Evolutionary conservation across 1,140 invertebrate genomes (phyloP).

Genomic region (Nautilus pompilius): DNA sequence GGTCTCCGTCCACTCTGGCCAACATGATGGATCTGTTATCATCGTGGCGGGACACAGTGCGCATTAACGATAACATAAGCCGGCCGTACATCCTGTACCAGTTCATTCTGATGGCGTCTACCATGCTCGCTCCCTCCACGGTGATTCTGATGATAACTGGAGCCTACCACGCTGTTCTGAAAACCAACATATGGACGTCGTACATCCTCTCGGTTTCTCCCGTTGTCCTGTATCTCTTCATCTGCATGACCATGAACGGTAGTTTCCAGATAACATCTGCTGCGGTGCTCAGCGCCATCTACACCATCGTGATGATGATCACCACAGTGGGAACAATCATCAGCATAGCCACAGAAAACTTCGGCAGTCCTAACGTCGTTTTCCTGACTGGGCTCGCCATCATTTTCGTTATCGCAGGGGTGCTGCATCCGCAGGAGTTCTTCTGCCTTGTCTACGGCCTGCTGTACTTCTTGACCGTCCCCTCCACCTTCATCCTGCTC

Average conservation of each 20-base stretch:
- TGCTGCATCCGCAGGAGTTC: conserved; percentile 98
- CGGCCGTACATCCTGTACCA: conserved; percentile 61
- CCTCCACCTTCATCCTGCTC: conserved; percentile 95
- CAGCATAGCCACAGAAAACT: conserved; percentile 46
- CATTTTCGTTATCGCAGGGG: conserved; percentile 93
- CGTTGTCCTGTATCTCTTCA: conserved; percentile 66
- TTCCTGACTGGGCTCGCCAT: conserved; percentile 38
- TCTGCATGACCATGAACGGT: conserved; percentile 91
- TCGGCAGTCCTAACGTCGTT: conserved; percentile 45
- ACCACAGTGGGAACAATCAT: conserved; percentile 50
- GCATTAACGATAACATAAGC: conserved; percentile 65
- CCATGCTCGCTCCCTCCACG: conserved; percentile 84
- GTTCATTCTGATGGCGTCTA: conserved; percentile 79
- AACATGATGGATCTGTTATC: conserved; percentile 66
- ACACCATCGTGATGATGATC: conserved; percentile 52
- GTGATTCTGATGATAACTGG: conserved; percentile 97
- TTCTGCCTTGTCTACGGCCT: conserved; percentile 92
- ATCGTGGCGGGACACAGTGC: conserved; percentile 60
- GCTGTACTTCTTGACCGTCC: conserved; percentile 94
- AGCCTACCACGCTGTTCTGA: conserved; percentile 86
- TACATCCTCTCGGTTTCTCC: conserved; percentile 48
- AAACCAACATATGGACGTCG: conserved; percentile 60
- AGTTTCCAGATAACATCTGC: conserved; percentile 88
- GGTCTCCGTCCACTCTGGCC: conserved; percentile 68
- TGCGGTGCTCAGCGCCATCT: conserved; percentile 61